A percentile compares a stretch with the other conserved stretches of the same genome.
These are phyloP conservation scores for Nautilus pompilius DNA, from an alignment of 1,140 invertebrate species.

Conservation along the genomic window DNA sequence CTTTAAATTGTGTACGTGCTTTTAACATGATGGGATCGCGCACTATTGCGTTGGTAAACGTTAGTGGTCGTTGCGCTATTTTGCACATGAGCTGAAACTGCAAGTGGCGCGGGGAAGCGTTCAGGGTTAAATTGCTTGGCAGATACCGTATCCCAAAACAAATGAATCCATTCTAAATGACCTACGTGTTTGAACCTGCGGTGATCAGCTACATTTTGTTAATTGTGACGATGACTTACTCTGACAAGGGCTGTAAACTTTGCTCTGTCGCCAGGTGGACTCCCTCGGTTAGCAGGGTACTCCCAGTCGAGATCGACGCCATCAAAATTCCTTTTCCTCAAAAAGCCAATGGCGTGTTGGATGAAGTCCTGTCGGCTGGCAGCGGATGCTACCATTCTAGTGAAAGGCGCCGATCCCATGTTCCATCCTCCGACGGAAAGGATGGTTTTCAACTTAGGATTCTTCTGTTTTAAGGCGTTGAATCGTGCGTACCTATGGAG, in stretches of 20 bases:
- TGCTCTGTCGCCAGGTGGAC: conserved; percentile 82
- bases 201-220: no score
- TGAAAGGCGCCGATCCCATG: conserved; percentile 76
- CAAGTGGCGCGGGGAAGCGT: no score
- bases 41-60: no score
- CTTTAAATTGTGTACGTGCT: no score
- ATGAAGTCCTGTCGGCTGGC: conserved; percentile 31
- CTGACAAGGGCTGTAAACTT: conserved; percentile 86
- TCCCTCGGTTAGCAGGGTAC: conserved; percentile 88
- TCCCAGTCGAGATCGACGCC: conserved; percentile 96
- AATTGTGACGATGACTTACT: conserved; percentile 59
- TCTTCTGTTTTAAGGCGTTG: conserved; percentile 88
- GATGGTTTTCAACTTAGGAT: conserved; percentile 87
- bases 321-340: conserved; percentile 90
- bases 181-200: no score
- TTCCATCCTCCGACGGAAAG: conserved; percentile 96
- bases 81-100: no score
- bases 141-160: no score
- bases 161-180: no score
- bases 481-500: conserved; percentile 93
- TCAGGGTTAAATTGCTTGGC: no score
- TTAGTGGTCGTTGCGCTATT: no score
- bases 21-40: no score
- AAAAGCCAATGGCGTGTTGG: conserved; percentile 70
- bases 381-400: conserved; percentile 31